These are phyloP conservation scores for Alcis repandata DNA, from an alignment of 2,888 invertebrate species.

Conservation along the genomic window DNA sequence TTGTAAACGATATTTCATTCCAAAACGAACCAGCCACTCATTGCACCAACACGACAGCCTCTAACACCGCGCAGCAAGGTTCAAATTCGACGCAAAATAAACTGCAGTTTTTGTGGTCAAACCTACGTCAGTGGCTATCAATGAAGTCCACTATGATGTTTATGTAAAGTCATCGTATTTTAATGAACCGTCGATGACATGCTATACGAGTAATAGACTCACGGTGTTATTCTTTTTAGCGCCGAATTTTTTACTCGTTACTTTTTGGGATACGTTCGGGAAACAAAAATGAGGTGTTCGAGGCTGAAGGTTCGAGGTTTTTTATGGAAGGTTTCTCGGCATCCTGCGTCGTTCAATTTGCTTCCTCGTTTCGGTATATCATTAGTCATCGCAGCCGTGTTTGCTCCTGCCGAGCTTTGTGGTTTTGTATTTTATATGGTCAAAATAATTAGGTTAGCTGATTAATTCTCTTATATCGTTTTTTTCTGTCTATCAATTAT, in stretches of 20 bases:
- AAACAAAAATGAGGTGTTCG: slow-evolving; percentile 69
- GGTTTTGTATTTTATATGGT: slow-evolving; percentile 29
- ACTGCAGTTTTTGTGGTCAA: slow-evolving; percentile 72
- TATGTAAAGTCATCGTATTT: slow-evolving; percentile 86
- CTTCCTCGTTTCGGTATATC: slow-evolving; percentile 64
- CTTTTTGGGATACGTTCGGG: slow-evolving; percentile 72
- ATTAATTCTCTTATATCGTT: not conserved
- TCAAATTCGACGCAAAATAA: slow-evolving; percentile 53
- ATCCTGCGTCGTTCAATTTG: slow-evolving; percentile 67
- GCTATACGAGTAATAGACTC: slow-evolving; percentile 85
- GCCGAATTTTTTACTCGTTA: slow-evolving; percentile 77
- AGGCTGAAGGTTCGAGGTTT: slow-evolving; percentile 66
- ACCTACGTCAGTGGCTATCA: slow-evolving; percentile 84
- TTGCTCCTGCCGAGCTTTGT: slow-evolving; percentile 50
- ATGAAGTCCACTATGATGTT: slow-evolving; percentile 85
- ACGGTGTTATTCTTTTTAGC: slow-evolving; percentile 84
- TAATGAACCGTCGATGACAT: slow-evolving; percentile 86
- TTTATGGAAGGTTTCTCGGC: slow-evolving; percentile 64
- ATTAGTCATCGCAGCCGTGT: slow-evolving; percentile 53
- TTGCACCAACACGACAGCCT: slow-evolving; percentile 51
- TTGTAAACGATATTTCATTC: slow-evolving; percentile 80
- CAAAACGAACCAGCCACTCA: slow-evolving; percentile 71
- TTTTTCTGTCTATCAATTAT: not conserved
- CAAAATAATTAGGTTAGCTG: slow-evolving; percentile 3
- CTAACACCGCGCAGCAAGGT: slow-evolving; percentile 60